A percentile compares a stretch with the other conserved stretches of the same genome.
phyloP scores from a whole-genome alignment of 2,113 vertebrate genomes.

The Marmota monax region DNA sequence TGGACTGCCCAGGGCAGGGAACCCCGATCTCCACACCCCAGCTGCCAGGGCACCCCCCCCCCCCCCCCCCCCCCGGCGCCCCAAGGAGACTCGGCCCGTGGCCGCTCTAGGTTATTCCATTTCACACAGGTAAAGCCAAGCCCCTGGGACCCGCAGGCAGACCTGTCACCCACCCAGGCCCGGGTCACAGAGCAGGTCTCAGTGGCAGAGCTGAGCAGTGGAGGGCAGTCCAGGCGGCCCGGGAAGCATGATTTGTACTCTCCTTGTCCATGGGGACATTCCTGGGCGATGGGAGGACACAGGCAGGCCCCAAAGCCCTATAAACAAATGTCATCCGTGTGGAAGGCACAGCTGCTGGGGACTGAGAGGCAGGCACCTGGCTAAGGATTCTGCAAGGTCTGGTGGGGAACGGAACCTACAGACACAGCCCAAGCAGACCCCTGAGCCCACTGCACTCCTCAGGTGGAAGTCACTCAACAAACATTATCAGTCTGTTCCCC shows the following conservation, averaged over 20 bases:
- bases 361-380: background rate
- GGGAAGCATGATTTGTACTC: background rate
- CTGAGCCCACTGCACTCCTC: background rate
- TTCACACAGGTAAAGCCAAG: background rate
- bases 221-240: background rate
- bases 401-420: background rate
- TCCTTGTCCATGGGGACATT: background rate
- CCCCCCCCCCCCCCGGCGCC: too few species aligned
- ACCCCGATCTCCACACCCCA: too few species aligned
- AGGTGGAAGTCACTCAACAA: background rate
- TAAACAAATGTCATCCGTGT: background rate
- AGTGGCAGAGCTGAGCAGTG: rapidly evolving
- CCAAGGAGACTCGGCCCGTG: background rate
- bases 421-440: background rate
- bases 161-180: too few species aligned
- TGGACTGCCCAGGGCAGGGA: too few species aligned
- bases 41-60: too few species aligned
- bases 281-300: background rate
- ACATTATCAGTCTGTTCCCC: background rate
- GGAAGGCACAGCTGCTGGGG: background rate
- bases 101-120: background rate
- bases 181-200: too few species aligned
- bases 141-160: background rate
- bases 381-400: background rate
- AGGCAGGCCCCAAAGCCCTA: background rate